phyloP scores from a whole-genome alignment of 2,113 vertebrate species.

The Bufo bufo region DNA sequence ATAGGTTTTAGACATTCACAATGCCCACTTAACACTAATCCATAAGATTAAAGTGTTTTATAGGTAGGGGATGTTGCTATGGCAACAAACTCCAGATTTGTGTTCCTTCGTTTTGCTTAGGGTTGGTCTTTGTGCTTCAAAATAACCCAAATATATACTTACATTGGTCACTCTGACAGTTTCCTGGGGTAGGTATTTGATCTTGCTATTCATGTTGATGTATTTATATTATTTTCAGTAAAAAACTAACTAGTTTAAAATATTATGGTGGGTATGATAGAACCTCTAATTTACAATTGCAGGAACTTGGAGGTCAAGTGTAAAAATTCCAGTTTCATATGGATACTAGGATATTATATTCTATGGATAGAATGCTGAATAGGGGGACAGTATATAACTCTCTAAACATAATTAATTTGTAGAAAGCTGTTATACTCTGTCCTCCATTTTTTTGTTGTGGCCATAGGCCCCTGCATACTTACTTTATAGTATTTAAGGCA shows the following conservation, averaged over 20 bases:
- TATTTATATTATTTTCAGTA: constrained; percentile 31
- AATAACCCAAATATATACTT: constrained; percentile 48
- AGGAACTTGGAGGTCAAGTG: neutral
- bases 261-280: neutral
- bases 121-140: constrained; percentile 40
- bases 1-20: constrained; percentile 58
- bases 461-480: too few relatives aligned
- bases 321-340: neutral
- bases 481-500: too few relatives aligned
- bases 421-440: too few relatives aligned
- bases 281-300: neutral
- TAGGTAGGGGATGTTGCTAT: constrained; percentile 44
- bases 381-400: too few relatives aligned
- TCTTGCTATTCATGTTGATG: neutral
- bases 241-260: neutral
- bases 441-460: too few relatives aligned
- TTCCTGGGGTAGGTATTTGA: constrained; percentile 26
- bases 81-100: constrained; percentile 49
- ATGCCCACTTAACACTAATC: constrained; percentile 58
- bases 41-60: constrained; percentile 58
- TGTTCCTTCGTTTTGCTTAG: constrained; percentile 45
- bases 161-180: neutral
- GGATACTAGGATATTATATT: too few relatives aligned
- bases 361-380: too few relatives aligned
- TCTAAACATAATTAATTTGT: too few relatives aligned